Evolutionary conservation across 2,888 invertebrate species (phyloP), one percentile per base, ranked within the genome.

Genomic region (Plutella xylostella): DNA sequence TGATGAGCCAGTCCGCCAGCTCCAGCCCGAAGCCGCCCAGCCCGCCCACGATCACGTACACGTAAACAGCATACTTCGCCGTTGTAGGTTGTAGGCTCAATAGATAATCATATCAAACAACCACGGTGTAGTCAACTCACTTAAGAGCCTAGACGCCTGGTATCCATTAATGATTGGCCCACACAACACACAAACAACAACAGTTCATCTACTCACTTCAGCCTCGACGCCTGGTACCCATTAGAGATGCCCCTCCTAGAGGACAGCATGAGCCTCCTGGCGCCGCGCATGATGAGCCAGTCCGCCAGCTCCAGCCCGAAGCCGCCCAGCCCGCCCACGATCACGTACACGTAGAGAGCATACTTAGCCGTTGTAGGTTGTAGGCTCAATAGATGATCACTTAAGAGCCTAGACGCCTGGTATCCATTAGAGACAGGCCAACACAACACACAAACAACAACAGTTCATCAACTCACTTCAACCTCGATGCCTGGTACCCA

Each of bases 21-120:
- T 97, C 97, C 40, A 97, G 78, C 4, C 97, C 97, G 62, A 97
- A 94, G 0, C 97, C 97, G 35, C 97, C 97, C 0, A 97, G 85
- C 37, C 97, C 96, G 11, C 93, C 92, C 1, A 90, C 83, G 4
- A 92, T 85, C 0, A 92, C 60, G 73, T 92, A 85, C 49, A 60
- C 80, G 57, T 54, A 85, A n/a, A n/a, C n/a, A n/a, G n/a, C n/a
- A n/a, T n/a, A n/a, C n/a, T n/a, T n/a, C n/a, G n/a, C n/a, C n/a
- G n/a, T n/a, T n/a, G n/a, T n/a, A n/a, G n/a, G n/a, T n/a, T n/a
- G n/a, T n/a, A n/a, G n/a, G n/a, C n/a, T n/a, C n/a, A n/a, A n/a
- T n/a, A n/a, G n/a, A n/a, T n/a, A n/a, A n/a, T n/a, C n/a, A n/a
- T n/a, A n/a, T n/a, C n/a, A n/a, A n/a, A n/a, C n/a, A n/a, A n/a